These are phyloP conservation scores for Eclectus roratus DNA, from an alignment of 2,113 vertebrate genomes.

Conservation along the genomic window DNA sequence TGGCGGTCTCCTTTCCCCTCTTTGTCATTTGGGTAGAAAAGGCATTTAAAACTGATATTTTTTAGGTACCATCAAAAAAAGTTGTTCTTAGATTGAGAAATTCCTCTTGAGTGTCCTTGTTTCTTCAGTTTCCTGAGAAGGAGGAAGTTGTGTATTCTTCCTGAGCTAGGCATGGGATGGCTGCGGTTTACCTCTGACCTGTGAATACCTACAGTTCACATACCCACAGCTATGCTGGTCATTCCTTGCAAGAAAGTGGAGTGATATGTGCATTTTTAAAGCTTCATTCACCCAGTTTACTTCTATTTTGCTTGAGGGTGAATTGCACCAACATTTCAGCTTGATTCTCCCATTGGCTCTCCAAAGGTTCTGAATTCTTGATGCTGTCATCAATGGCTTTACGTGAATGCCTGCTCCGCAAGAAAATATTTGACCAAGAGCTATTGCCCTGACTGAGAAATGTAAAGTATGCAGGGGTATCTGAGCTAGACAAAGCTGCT, in stretches of 20 bases:
- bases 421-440: neutral
- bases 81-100: neutral
- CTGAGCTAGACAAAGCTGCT: neutral
- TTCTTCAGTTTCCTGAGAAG: neutral
- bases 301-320: neutral
- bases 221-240: neutral
- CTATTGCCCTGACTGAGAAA: neutral
- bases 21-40: neutral
- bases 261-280: neutral
- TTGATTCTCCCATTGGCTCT: neutral
- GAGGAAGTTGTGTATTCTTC: neutral
- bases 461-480: neutral
- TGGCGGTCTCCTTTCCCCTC: neutral
- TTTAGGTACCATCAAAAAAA: neutral
- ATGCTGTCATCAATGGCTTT: neutral
- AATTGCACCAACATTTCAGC: neutral
- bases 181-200: neutral
- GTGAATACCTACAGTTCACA: neutral
- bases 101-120: neutral
- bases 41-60: neutral
- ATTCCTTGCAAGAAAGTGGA: neutral
- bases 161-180: neutral
- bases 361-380: neutral
- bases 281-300: neutral
- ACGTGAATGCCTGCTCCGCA: neutral